Evolutionary conservation across 2,888 invertebrate species (phyloP).

Genomic region (Liopterus haemorrhoidalis): DNA sequence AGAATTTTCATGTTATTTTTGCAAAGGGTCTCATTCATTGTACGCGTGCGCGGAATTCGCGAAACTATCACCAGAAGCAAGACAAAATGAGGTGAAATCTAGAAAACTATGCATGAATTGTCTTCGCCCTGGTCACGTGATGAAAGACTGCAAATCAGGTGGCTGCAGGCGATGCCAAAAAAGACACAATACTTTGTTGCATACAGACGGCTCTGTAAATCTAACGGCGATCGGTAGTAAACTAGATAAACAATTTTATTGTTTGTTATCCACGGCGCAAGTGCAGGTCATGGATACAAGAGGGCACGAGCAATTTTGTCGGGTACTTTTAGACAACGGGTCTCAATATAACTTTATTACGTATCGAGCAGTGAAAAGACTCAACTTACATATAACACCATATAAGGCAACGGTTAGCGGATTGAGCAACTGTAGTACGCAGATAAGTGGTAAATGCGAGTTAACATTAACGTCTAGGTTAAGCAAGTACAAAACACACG

Average conservation of each 20-base stretch:
- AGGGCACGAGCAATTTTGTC: background rate
- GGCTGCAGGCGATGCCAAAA: background rate
- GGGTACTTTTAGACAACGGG: conserved; percentile 2
- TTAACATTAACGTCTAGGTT: background rate
- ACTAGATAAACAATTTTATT: background rate
- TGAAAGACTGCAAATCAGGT: background rate
- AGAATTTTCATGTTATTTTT: background rate
- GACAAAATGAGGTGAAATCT: background rate
- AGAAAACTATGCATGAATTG: conserved; percentile 1
- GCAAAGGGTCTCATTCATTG: conserved; percentile 3
- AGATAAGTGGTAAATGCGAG: background rate
- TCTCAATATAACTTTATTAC: too few species aligned
- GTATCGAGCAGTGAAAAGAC: background rate
- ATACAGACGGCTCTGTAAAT: background rate
- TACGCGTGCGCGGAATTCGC: background rate
- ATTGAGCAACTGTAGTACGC: background rate
- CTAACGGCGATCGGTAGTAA: background rate
- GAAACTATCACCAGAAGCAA: background rate
- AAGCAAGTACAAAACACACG: background rate
- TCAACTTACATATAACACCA: too few species aligned
- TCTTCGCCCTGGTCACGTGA: background rate
- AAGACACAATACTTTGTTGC: conserved; percentile 1
- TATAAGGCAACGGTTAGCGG: too few species aligned
- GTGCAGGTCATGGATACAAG: background rate
- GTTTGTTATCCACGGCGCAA: background rate